A percentile compares a stretch with the other conserved stretches of the same genome.
Conservation (phyloP, 2,113 vertebrate genomes). For the Todiramphus saurophagus region DNA sequence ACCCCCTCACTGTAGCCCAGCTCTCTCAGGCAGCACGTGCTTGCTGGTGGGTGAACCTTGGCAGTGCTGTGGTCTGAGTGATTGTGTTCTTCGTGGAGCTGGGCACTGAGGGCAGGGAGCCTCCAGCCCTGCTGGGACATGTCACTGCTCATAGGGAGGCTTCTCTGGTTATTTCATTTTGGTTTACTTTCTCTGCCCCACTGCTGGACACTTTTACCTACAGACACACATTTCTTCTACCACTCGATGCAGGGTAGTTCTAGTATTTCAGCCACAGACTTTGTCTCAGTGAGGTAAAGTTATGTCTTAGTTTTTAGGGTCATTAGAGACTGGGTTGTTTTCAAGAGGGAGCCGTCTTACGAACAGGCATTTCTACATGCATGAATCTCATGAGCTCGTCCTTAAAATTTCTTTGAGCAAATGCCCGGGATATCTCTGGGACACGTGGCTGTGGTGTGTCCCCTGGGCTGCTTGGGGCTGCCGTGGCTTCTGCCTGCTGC, state of each 20-base stretch:
- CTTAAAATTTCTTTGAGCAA: background rate
- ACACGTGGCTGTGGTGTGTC: background rate
- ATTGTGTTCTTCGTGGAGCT: background rate
- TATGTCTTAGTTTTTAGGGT: background rate
- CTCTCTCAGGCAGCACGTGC: rapidly evolving
- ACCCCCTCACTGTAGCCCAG: background rate
- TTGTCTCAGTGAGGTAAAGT: background rate
- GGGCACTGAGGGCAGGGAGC: background rate
- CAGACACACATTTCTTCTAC: background rate
- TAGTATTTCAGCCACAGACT: background rate
- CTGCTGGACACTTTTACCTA: background rate
- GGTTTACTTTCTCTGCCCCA: background rate
- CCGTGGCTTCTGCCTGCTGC: constrained; percentile 2
- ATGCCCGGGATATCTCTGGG: background rate
- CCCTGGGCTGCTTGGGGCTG: background rate
- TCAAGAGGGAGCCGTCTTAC: background rate
- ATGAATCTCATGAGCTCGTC: background rate
- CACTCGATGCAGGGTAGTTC: background rate
- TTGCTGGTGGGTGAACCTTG: background rate
- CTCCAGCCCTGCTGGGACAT: background rate
- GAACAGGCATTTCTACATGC: background rate
- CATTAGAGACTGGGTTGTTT: background rate
- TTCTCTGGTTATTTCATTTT: background rate
- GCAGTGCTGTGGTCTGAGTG: rapidly evolving
- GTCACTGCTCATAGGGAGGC: background rate